These are phyloP conservation scores for Tanaodytes sp. DNA, from an alignment of 2,888 invertebrate genomes.

Conservation along the genomic window DNA sequence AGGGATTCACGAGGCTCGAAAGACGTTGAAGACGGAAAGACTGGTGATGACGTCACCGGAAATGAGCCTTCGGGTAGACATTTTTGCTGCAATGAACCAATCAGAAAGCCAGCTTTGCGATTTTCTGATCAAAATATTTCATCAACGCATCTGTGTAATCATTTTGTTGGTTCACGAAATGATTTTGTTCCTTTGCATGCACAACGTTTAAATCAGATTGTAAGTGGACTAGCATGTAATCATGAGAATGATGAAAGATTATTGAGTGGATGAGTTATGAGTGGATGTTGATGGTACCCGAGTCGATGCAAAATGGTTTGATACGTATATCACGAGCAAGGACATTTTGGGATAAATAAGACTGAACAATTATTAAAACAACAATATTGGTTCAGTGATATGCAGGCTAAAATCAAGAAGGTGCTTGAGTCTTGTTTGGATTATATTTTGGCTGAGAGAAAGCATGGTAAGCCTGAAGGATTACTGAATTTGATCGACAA, in stretches of 20 bases:
- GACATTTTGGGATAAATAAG: conserved; percentile 28
- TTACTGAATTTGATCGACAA: neutral
- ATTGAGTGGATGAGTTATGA: neutral
- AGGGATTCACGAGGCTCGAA: neutral
- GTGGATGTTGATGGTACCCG: conserved; percentile 6
- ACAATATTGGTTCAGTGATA: conserved; percentile 20
- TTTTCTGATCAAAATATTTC: too few species aligned
- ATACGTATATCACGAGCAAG: conserved; percentile 22
- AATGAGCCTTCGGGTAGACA: neutral
- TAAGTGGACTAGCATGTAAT: too few species aligned
- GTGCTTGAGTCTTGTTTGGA: neutral
- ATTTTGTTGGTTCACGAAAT: conserved; percentile 6
- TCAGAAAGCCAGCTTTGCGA: neutral
- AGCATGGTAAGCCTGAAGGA: neutral
- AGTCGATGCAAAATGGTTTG: neutral
- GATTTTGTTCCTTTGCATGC: neutral
- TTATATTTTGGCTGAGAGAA: conserved; percentile 2
- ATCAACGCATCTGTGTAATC: neutral
- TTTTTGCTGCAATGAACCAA: neutral
- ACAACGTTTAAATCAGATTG: neutral
- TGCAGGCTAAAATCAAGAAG: conserved; percentile 10
- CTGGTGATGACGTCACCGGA: conserved; percentile 4
- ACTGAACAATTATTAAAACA: conserved; percentile 16
- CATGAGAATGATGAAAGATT: neutral
- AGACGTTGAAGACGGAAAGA: neutral